Conservation (phyloP, 2,888 invertebrate species). For the Ditula angustiorana region DNA sequence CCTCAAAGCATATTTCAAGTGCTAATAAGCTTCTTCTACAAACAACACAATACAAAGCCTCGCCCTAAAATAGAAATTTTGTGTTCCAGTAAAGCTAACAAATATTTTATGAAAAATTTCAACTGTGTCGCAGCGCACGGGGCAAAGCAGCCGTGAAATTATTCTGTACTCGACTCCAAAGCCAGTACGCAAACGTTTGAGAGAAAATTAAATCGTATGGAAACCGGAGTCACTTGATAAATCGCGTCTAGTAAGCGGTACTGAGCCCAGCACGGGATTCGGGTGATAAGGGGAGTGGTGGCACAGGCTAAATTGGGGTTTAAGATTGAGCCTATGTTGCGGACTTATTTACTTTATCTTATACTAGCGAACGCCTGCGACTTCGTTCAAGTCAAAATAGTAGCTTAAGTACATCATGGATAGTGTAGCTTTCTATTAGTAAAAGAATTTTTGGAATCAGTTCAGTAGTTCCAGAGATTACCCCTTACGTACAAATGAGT, state of each 20-base stretch:
- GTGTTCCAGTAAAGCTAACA: slow-evolving; percentile 19
- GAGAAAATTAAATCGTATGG: slow-evolving; percentile 56
- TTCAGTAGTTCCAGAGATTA: no score
- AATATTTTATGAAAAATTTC: slow-evolving; percentile 36
- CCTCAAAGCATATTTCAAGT: slow-evolving; percentile 14
- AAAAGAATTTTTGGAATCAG: no score
- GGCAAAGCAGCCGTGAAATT: slow-evolving; percentile 58
- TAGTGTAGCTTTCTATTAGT: no score
- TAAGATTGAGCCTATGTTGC: background rate
- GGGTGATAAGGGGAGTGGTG: slow-evolving; percentile 8
- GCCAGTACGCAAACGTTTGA: slow-evolving; percentile 47
- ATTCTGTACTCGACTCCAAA: slow-evolving; percentile 52
- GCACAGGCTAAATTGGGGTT: background rate
- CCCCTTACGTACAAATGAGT: no score
- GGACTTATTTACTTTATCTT: background rate
- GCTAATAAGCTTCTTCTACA: slow-evolving; percentile 15
- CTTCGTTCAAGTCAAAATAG: no score
- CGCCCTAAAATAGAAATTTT: slow-evolving; percentile 20
- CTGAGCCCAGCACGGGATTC: slow-evolving; percentile 16
- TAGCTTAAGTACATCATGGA: no score
- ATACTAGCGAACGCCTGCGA: no score
- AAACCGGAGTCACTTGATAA: slow-evolving; percentile 48
- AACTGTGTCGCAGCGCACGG: slow-evolving; percentile 35
- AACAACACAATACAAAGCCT: slow-evolving; percentile 7
- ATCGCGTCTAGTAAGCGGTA: slow-evolving; percentile 18